Percentiles rank a stretch among this genome's conserved stretches.
These are phyloP conservation scores for Drosophila recens DNA, from an alignment of 2,888 invertebrate species.

Conservation along the genomic window DNA sequence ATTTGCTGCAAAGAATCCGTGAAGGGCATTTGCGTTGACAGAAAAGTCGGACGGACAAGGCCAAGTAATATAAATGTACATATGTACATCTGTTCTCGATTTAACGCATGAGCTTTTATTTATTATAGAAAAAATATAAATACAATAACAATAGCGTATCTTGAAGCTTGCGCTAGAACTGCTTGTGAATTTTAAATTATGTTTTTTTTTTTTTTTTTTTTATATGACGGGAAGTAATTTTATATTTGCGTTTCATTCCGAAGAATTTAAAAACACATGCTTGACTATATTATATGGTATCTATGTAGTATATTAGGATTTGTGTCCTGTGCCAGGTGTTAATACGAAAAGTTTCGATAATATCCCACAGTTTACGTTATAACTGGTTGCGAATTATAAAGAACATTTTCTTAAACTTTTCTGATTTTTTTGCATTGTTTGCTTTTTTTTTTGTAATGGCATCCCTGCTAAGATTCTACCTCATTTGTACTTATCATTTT, in stretches of 20 bases:
- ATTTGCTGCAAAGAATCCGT: slow-evolving; percentile 20
- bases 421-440: not conserved
- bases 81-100: not conserved
- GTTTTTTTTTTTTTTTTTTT: no score
- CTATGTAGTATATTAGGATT: no score
- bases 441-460: not conserved
- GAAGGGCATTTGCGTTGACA: slow-evolving; percentile 26
- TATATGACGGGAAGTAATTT: no score
- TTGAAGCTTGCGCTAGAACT: no score
- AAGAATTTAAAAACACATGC: no score
- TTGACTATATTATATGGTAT: no score
- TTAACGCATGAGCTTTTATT: not conserved
- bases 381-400: not conserved
- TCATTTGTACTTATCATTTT: not conserved
- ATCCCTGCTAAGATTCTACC: not conserved
- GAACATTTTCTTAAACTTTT: not conserved
- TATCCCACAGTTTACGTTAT: no score
- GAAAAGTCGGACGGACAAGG: slow-evolving; percentile 18
- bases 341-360: not conserved
- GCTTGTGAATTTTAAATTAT: no score
- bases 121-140: not conserved
- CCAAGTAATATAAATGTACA: not conserved
- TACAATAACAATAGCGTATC: no score
- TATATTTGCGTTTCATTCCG: no score
- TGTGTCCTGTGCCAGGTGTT: no score